phyloP scores from a whole-genome alignment of 2,113 vertebrate genomes.

The Accipiter cooperii region DNA sequence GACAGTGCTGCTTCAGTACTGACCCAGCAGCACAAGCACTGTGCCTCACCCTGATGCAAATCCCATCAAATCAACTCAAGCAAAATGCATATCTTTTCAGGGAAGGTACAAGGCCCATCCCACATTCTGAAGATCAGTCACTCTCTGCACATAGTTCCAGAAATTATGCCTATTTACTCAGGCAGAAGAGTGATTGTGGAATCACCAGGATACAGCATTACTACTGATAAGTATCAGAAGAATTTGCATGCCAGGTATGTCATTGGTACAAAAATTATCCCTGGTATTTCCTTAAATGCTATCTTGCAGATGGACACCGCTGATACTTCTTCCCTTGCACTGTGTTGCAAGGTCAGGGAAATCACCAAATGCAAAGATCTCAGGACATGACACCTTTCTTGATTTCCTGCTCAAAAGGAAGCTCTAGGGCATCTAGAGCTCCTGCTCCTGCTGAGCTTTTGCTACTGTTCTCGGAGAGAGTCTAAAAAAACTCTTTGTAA shows the following conservation, averaged over 20 bases:
- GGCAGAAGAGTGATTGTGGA: background rate
- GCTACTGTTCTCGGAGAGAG: background rate
- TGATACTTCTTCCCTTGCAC: background rate
- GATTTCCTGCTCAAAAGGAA: background rate
- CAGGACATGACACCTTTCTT: background rate
- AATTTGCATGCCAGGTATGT: background rate
- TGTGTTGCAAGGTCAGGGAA: background rate
- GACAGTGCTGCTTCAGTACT: background rate
- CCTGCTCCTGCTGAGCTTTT: background rate
- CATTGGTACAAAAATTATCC: background rate
- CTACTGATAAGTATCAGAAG: background rate
- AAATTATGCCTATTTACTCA: background rate
- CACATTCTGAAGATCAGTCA: background rate
- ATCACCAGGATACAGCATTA: background rate
- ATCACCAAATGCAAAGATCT: background rate
- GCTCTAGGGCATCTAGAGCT: background rate
- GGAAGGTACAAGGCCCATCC: background rate
- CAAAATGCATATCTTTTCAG: background rate
- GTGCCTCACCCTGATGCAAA: background rate
- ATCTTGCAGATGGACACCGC: background rate
- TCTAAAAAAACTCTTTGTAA: background rate
- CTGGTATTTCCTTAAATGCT: background rate
- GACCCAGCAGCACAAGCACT: background rate
- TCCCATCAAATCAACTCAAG: background rate
- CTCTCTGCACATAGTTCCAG: background rate